A percentile compares a stretch with the other conserved stretches of the same genome.
Evolutionary conservation across 2,113 vertebrate species (phyloP).

Genomic region (Carlito syrichta): DNA sequence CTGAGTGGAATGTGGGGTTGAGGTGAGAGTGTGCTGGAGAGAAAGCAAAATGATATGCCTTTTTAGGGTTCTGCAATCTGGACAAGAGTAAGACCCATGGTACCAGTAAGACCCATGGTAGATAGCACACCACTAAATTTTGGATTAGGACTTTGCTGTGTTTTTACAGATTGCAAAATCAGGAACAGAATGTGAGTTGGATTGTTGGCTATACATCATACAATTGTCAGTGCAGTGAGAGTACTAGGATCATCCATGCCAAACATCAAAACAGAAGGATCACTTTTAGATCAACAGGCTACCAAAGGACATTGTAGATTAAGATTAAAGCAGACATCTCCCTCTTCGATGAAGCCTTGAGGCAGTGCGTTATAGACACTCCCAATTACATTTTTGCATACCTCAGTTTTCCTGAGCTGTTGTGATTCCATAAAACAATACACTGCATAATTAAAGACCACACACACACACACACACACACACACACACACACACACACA

Average conservation of each 20-base stretch:
- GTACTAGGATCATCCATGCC: neutral
- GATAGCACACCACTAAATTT: neutral
- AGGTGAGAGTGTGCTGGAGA: neutral
- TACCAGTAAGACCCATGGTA: neutral
- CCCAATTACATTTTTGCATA: neutral
- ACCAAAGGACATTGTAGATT: neutral
- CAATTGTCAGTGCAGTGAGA: neutral
- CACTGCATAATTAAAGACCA: neutral
- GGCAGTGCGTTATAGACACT: neutral
- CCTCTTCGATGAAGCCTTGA: neutral
- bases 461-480: neutral
- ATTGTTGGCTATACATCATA: neutral
- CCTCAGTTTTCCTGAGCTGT: neutral
- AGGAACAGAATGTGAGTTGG: neutral
- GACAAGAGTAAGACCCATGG: neutral
- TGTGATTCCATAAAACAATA: neutral
- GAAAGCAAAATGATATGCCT: neutral
- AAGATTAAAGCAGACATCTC: neutral
- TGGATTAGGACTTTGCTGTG: neutral
- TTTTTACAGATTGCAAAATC: neutral
- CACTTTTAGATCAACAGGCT: neutral
- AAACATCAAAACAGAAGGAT: neutral
- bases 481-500: neutral
- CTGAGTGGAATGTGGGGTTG: neutral
- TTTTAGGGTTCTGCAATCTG: neutral